Percentiles rank a stretch among this genome's conserved stretches.
Evolutionary conservation across 2,113 vertebrate genomes (phyloP).

Genomic region (Stigmatopora argus): DNA sequence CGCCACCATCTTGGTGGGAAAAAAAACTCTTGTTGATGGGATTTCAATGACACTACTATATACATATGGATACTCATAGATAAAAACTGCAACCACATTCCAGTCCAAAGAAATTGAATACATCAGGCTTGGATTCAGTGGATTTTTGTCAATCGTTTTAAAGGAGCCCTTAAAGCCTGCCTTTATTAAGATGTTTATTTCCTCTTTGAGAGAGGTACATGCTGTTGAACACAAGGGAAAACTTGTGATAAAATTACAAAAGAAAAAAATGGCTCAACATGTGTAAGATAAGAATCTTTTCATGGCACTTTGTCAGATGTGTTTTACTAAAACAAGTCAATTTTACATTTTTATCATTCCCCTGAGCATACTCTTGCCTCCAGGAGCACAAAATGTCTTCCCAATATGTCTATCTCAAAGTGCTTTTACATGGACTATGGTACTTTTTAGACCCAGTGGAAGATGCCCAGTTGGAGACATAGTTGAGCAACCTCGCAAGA

Average conservation of each 20-base stretch:
- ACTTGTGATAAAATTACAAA: constrained; percentile 14
- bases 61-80: constrained; percentile 16
- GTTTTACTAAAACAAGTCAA: constrained; percentile 30
- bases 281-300: constrained; percentile 13
- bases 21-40: constrained; percentile 6
- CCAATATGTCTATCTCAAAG: constrained; percentile 16
- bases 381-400: constrained; percentile 16
- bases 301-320: constrained; percentile 13
- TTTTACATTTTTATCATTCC: constrained; percentile 36
- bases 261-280: neutral
- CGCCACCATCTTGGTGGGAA: too few relatives aligned
- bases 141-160: constrained; percentile 18
- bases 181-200: constrained; percentile 33
- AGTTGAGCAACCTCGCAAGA: constrained; percentile 33
- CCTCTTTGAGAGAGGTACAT: constrained; percentile 14
- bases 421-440: constrained; percentile 28
- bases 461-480: neutral
- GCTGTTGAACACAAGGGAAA: neutral
- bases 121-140: constrained; percentile 32
- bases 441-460: constrained; percentile 19
- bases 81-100: constrained; percentile 1
- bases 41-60: constrained; percentile 19
- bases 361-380: constrained; percentile 27
- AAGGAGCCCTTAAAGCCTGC: constrained; percentile 21
- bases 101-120: constrained; percentile 42